Percentiles rank a stretch among this genome's conserved stretches.
Evolutionary conservation across 2,797 vertebrate genomes (phyloP).

Genomic region (Schizothorax lantsangensis): DNA sequence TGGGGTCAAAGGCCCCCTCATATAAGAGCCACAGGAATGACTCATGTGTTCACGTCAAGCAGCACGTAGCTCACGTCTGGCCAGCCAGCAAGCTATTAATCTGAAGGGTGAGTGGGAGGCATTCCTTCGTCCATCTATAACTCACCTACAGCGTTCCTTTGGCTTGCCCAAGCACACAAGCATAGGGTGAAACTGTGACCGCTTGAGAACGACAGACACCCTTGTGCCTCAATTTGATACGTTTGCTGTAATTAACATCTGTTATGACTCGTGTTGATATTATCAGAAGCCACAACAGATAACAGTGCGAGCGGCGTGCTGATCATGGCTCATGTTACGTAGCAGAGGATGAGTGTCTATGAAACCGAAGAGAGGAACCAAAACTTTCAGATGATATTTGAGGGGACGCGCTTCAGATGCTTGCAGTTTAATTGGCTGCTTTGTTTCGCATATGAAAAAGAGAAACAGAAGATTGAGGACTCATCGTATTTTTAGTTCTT

Average conservation of each 20-base stretch:
- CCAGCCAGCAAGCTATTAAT: slow-evolving; percentile 24
- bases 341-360: slow-evolving; percentile 6
- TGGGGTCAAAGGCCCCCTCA: neutral
- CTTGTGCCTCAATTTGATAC: neutral
- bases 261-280: slow-evolving; percentile 24
- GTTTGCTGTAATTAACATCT: slow-evolving; percentile 24
- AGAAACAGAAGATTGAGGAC: slow-evolving; percentile 5
- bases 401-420: slow-evolving; percentile 11
- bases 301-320: neutral
- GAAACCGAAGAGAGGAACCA: slow-evolving; percentile 39
- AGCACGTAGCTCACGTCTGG: neutral
- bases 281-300: slow-evolving; percentile 32
- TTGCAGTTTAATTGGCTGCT: slow-evolving; percentile 24
- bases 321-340: neutral
- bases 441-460: neutral
- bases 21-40: slow-evolving; percentile 18
- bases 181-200: neutral
- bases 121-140: neutral
- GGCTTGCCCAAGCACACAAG: neutral
- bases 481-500: slow-evolving; percentile 6
- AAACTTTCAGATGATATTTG: slow-evolving; percentile 41
- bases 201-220: neutral
- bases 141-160: neutral
- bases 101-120: neutral
- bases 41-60: neutral